Percentiles rank a stretch among this genome's conserved stretches.
phyloP scores from a whole-genome alignment of 1,140 invertebrate species.

The Lucilia sericata region DNA sequence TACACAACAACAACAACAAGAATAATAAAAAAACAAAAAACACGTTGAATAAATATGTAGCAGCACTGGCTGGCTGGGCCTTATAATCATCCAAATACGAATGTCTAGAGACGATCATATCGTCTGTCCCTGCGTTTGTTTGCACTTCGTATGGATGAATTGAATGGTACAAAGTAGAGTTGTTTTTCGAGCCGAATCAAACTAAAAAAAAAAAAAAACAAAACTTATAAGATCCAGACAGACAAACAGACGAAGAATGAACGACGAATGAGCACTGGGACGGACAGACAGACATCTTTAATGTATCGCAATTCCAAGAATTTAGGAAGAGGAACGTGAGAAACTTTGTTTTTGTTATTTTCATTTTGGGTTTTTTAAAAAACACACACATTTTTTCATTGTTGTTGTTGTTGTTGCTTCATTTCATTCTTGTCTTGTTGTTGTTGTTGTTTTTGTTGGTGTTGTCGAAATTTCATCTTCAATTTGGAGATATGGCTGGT shows the following conservation, averaged over 20 bases:
- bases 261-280: neutral
- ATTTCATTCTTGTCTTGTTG: conserved; percentile 43
- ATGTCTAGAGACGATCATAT: neutral
- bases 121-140: neutral
- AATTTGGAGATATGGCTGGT: conserved; percentile 30
- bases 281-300: conserved; percentile 60
- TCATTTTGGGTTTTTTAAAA: conserved; percentile 49
- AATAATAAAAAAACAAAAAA: conserved; percentile 35
- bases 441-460: conserved; percentile 41
- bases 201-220: neutral
- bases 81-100: neutral
- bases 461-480: conserved; percentile 39
- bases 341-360: conserved; percentile 66
- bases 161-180: conserved; percentile 24
- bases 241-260: conserved; percentile 47
- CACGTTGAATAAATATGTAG: neutral
- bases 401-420: conserved; percentile 31
- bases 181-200: conserved; percentile 21
- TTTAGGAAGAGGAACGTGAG: conserved; percentile 68
- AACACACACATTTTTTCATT: neutral
- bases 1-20: conserved; percentile 16
- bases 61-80: neutral
- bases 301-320: conserved; percentile 69
- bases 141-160: conserved; percentile 11
- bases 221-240: conserved; percentile 44